These are phyloP conservation scores for Hemicordylus capensis DNA, from an alignment of 2,113 vertebrate species.

Conservation along the genomic window DNA sequence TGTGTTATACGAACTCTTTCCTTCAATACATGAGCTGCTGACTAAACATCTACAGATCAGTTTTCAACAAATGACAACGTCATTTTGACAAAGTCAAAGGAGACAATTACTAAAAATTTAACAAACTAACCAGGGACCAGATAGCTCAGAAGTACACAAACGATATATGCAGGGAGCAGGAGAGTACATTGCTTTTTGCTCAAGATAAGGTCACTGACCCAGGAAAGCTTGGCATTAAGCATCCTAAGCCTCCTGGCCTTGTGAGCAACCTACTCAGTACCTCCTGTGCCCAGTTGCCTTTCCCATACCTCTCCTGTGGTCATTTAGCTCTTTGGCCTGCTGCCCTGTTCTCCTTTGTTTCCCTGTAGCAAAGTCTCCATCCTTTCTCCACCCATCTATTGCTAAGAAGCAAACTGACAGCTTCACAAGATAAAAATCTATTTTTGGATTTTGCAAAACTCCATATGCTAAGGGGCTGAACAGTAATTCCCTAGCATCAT, in stretches of 20 bases:
- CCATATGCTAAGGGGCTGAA: no score
- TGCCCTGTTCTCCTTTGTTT: neutral
- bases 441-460: no score
- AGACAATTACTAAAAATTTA: neutral
- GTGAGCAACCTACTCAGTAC: no score
- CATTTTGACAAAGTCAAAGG: no score
- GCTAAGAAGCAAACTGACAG: neutral
- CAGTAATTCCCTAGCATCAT: no score
- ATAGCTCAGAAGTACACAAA: neutral
- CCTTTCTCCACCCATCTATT: neutral
- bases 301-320: neutral
- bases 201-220: neutral
- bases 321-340: neutral
- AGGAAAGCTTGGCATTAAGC: neutral
- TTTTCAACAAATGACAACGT: rapidly evolving
- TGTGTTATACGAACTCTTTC: conserved; percentile 21
- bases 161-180: rapidly evolving
- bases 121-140: rapidly evolving
- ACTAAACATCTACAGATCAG: neutral
- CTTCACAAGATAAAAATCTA: neutral
- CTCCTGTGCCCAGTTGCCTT: neutral
- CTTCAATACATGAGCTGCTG: neutral
- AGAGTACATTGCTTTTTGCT: neutral
- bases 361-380: neutral
- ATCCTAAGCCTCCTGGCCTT: neutral